Conservation (phyloP, 2,113 vertebrate genomes). For the Myotis davidii region DNA sequence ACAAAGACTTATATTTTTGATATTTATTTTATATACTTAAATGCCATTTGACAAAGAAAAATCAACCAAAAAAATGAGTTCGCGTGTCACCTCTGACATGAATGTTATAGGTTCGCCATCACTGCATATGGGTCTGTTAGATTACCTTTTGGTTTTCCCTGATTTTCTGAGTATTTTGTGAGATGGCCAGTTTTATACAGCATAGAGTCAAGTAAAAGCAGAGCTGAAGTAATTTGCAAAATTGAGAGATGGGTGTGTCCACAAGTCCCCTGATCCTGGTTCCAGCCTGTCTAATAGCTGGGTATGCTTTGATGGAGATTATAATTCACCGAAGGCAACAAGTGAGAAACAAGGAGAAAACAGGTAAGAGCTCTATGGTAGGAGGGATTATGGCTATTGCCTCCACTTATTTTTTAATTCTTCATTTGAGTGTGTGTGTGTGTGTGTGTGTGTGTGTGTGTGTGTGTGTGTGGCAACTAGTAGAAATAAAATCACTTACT, state of each 20-base stretch:
- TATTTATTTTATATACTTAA: no score
- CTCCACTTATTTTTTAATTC: neutral
- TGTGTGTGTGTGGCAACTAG: neutral
- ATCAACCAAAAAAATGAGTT: no score
- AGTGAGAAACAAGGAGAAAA: neutral
- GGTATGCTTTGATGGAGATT: neutral
- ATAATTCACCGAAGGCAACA: conserved; percentile 10
- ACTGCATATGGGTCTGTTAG: neutral
- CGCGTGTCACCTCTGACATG: no score
- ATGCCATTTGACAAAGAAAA: no score
- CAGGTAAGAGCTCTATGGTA: neutral
- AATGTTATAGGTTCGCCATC: no score
- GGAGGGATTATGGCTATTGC: neutral
- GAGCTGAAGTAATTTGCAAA: neutral
- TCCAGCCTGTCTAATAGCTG: neutral
- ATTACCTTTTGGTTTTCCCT: neutral
- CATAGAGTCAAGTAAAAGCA: neutral
- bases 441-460: neutral
- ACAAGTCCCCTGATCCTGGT: neutral
- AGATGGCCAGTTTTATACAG: neutral
- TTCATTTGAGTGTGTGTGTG: neutral
- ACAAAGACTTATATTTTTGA: no score
- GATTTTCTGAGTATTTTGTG: neutral
- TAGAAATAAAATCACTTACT: neutral
- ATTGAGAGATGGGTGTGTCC: neutral